phyloP scores from a whole-genome alignment of 2,888 invertebrate species.

The Eledona agricola region DNA sequence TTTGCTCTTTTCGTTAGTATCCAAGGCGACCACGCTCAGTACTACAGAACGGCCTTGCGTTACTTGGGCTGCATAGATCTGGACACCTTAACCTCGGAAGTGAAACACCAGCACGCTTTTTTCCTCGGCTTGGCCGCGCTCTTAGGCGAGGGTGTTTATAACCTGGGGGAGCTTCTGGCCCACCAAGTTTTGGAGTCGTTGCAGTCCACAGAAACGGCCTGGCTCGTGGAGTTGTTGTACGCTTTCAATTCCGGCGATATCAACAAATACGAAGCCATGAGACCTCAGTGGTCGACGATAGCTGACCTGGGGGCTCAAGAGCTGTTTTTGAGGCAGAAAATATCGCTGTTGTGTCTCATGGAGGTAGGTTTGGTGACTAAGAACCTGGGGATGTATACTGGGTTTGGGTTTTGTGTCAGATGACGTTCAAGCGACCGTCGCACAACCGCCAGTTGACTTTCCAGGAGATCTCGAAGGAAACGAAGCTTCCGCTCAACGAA shows the following conservation, averaged over 20 bases:
- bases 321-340: slow-evolving; percentile 86
- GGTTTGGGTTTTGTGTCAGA: slow-evolving; percentile 64
- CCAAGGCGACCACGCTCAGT: slow-evolving; percentile 90
- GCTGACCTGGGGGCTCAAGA: slow-evolving; percentile 87
- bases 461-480: slow-evolving; percentile 87
- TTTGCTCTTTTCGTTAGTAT: slow-evolving; percentile 60
- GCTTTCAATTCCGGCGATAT: slow-evolving; percentile 90
- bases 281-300: slow-evolving; percentile 78
- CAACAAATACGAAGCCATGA: slow-evolving; percentile 76
- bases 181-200: slow-evolving; percentile 92
- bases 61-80: slow-evolving; percentile 75
- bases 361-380: slow-evolving; percentile 73
- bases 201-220: slow-evolving; percentile 81
- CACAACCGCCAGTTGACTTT: slow-evolving; percentile 88
- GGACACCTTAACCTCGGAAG: slow-evolving; percentile 70
- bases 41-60: slow-evolving; percentile 93
- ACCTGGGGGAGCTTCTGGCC: slow-evolving; percentile 94
- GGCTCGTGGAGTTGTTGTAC: slow-evolving; percentile 86
- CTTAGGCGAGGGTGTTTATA: slow-evolving; percentile 94
- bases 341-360: slow-evolving; percentile 95
- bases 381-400: too few relatives aligned
- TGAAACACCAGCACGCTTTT: slow-evolving; percentile 83
- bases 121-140: slow-evolving; percentile 93
- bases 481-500: slow-evolving; percentile 82
- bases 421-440: slow-evolving; percentile 95